Conservation (phyloP, 2,797 vertebrate genomes). For the Linurgus olivaceus region DNA sequence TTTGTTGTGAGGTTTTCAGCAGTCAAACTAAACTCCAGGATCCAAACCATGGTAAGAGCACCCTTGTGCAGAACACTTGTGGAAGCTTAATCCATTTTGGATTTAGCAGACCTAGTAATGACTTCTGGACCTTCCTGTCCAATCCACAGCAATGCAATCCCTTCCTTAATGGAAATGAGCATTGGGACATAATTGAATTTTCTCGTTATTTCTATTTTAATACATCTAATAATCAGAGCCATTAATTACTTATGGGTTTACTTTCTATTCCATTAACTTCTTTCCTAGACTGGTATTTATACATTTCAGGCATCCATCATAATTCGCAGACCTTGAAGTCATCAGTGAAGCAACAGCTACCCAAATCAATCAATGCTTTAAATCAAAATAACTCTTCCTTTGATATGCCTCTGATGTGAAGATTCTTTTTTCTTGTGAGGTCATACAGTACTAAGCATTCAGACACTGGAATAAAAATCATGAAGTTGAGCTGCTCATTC, state of each 20-base stretch:
- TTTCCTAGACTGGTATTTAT: neutral
- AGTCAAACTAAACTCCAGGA: neutral
- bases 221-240: neutral
- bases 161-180: neutral
- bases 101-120: neutral
- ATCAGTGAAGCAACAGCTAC: neutral
- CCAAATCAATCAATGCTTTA: neutral
- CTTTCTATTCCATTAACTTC: neutral
- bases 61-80: accelerated
- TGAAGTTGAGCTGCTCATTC: neutral
- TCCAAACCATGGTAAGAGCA: neutral
- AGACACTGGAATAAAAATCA: neutral
- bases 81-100: neutral
- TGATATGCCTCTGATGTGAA: neutral
- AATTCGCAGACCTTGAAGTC: neutral
- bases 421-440: neutral
- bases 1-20: neutral
- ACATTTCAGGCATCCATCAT: neutral
- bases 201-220: neutral
- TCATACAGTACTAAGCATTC: neutral
- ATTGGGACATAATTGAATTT: neutral
- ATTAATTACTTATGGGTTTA: neutral
- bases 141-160: neutral
- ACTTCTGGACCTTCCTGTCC: neutral
- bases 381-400: neutral